Conservation (phyloP, 2,888 invertebrate genomes). For the Acronicta alni region DNA sequence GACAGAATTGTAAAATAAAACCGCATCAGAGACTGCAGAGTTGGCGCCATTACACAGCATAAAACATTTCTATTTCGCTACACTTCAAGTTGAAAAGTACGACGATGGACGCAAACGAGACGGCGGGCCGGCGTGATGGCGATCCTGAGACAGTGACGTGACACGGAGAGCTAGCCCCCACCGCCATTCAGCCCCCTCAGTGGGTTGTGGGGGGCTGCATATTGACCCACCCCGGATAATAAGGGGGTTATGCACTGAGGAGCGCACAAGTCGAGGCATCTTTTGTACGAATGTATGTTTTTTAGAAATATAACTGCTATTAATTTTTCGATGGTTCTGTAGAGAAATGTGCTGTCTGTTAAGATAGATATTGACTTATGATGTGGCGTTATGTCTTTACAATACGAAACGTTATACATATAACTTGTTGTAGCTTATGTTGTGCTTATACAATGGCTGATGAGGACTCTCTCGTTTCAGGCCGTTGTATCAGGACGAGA, state of each 20-base stretch:
- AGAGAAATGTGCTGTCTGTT: conserved; percentile 6
- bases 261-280: conserved; percentile 74
- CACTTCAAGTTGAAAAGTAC: conserved; percentile 81
- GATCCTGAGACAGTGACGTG: conserved; percentile 87
- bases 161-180: conserved; percentile 66
- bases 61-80: conserved; percentile 72
- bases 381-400: too few species aligned
- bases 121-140: conserved; percentile 80
- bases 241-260: conserved; percentile 80
- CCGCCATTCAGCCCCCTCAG: conserved; percentile 57
- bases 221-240: conserved; percentile 82
- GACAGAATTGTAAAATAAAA: conserved; percentile 24
- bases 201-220: conserved; percentile 63
- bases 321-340: conserved; percentile 39
- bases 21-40: conserved; percentile 34
- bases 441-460: too few species aligned
- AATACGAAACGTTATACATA: too few species aligned
- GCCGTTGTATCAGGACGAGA: too few species aligned
- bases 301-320: conserved; percentile 61
- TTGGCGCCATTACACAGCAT: conserved; percentile 46
- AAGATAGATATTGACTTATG: neutral
- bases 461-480: too few species aligned
- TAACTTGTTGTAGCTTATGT: too few species aligned
- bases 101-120: conserved; percentile 84
- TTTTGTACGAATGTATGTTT: conserved; percentile 77